Evolutionary conservation across 2,888 invertebrate species (phyloP), one percentile per base, ranked within the genome.

Genomic region (Drosophila diplacantha): DNA sequence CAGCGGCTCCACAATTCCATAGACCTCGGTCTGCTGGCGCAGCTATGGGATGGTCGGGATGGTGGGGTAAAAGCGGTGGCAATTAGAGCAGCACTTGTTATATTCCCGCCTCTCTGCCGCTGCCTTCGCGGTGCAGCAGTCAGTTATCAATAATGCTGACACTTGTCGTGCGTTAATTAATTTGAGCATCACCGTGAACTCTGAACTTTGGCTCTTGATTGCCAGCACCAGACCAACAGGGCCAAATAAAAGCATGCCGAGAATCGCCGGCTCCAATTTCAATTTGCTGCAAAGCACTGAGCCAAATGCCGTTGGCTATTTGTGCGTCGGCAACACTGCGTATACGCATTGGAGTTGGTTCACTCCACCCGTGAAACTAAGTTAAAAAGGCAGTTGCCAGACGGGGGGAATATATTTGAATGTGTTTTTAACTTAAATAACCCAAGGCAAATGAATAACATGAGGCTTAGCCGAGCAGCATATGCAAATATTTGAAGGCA

Each of bases 1-100:
- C 22, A 90, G 88, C 34, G 90, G 90, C 16, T 90, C 87, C 29
- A 87, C 86, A 57, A 85, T 85, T 43, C 84, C 81, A 44, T n/a
- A 84, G 22, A 84, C 78, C 46, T 84, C 84, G 57, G 81, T 65
- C 37, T 73, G 73, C 39, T 79, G 80, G 22, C 70, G 80, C 57
- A 73, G 35, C 46, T 72, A 26, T 38, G 62, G 34, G 12, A 26
- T 38, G 62, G 20, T 14, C 8, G 58, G 31, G n/a, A 29, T 12
- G 22, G 31, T 20, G 4, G 34, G 20, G 50, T 5, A 34, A 50
- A 26, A 7, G 35, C 16, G 63, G 41, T 50, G 50, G 61, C 69
- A 75, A 75, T 68, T 65, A 68, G 24, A 58, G 39, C 22, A 52
- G 53, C 37, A 49, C 51, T 56, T 60, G 34, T 58, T 44, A 51